Evolutionary conservation across 2,797 vertebrate genomes (phyloP).

Genomic region (Hypotaenidia philippensis): DNA sequence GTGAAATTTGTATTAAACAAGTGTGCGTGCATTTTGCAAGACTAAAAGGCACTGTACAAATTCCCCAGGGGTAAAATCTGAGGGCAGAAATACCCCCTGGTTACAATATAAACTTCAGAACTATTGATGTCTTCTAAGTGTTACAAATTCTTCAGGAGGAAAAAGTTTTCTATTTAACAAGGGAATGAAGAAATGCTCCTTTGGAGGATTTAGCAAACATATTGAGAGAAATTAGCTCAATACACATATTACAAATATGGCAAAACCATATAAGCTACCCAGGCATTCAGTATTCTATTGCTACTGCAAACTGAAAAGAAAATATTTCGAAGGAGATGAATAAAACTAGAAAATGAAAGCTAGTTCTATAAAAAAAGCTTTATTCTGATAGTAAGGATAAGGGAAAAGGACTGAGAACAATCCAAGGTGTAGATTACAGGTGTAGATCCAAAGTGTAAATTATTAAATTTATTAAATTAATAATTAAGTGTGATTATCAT

Average conservation of each 20-base stretch:
- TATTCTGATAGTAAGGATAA: neutral
- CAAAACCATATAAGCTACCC: neutral
- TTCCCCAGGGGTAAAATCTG: neutral
- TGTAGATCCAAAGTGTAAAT: neutral
- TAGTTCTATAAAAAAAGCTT: neutral
- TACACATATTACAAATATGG: neutral
- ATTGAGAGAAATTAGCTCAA: neutral
- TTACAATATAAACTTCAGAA: neutral
- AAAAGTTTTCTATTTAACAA: neutral
- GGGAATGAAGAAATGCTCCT: neutral
- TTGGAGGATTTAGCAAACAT: neutral
- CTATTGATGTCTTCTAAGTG: neutral
- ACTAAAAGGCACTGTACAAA: neutral
- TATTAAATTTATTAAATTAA: neutral
- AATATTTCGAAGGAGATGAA: neutral
- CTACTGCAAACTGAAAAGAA: neutral
- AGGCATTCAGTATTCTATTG: neutral
- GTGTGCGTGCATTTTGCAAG: neutral
- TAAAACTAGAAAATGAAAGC: neutral
- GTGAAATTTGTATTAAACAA: neutral
- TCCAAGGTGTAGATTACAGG: neutral
- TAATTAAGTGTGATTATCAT: neutral
- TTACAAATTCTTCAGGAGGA: neutral
- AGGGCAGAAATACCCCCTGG: neutral
- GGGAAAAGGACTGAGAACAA: neutral